Evolutionary conservation across 2,888 invertebrate species (phyloP).

Genomic region (Steinernema hermaphroditum): DNA sequence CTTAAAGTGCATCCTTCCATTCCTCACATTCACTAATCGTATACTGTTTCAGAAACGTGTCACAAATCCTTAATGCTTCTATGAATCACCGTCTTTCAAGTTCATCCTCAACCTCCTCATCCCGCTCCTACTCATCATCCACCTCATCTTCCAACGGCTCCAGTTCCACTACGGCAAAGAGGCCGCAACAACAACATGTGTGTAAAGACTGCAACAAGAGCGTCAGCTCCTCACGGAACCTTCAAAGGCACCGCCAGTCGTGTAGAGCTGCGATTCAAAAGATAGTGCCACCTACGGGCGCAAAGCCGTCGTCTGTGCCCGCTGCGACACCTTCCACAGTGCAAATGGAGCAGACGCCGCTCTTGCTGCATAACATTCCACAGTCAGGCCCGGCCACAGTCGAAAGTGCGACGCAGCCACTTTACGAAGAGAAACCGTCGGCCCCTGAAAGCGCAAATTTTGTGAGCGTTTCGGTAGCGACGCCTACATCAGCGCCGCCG

Average conservation of each 20-base stretch:
- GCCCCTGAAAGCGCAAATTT: not conserved
- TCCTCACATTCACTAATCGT: no score
- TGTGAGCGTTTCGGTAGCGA: not conserved
- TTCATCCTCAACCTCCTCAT: not conserved
- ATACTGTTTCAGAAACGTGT: slow-evolving; percentile 16
- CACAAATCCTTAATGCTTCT: slow-evolving; percentile 13
- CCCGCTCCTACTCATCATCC: slow-evolving; percentile 9
- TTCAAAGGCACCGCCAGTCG: slow-evolving; percentile 11
- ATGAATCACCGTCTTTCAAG: slow-evolving; percentile 27
- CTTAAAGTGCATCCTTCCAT: no score
- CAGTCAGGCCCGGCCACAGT: slow-evolving; percentile 7
- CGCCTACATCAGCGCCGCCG: not conserved
- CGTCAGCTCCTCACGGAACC: slow-evolving; percentile 17
- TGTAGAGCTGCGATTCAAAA: not conserved
- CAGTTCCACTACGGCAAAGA: not conserved
- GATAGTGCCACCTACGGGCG: not conserved
- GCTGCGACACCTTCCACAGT: not conserved
- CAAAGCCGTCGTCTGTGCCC: not conserved
- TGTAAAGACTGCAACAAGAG: slow-evolving; percentile 2
- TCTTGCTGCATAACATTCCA: not conserved
- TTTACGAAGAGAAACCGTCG: not conserved
- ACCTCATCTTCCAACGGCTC: slow-evolving; percentile 3
- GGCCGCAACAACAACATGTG: not conserved
- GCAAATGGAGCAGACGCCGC: not conserved
- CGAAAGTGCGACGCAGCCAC: not conserved